Base-by-base conservation (phyloP, 2,888 invertebrate species). In the Phyllotreta cruciferae region DNA sequence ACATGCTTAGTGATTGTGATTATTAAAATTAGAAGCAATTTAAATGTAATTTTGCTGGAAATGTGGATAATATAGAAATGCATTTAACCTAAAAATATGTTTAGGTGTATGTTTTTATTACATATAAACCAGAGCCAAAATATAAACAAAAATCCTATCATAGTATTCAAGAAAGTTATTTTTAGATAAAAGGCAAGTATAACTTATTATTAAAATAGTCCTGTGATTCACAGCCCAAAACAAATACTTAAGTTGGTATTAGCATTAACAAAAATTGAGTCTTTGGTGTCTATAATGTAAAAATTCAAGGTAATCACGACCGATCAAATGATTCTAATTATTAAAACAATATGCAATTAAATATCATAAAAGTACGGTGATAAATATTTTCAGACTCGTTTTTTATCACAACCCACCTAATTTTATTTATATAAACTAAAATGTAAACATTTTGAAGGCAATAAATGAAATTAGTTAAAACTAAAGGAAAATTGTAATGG, bases 401-500 rank as follows among this genome's bases (percentile, higher is more conserved):
- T 52, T 60, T 60, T 52, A 60, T 60, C 60, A 42, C 35, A 35
- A 11, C 13, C 11, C 35, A 60, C 60, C 60, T 60, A 52, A 50
- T 24, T 24, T 60, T 60, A 52, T 52, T 60, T 60, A 53, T 55
- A 57, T 54, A 55, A 63, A 55, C 38, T 11, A 52, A 24, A 60
- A 52, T 52, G 60, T 60, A 60, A 60, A 60, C 60, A 60, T 35
- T 50, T 52, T 52, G 52, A 60, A 52, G 53, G 45, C 52, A 60
- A 60, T 52, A 36, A 14, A 14, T 34, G 53, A 37, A 60, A 52
- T 41, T 50, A 39, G 49, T 39, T 44, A 24, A 60, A 52, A 52
- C 24, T 52, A 36, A 66, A 63, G 54, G 58, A 66, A 66, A 67
- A 62, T 61, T 64, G 68, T 63, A 70, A 71, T 70, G 72, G 72